Base-by-base conservation (phyloP, 2,888 invertebrate genomes). In the Leptinotarsa haldemani region DNA sequence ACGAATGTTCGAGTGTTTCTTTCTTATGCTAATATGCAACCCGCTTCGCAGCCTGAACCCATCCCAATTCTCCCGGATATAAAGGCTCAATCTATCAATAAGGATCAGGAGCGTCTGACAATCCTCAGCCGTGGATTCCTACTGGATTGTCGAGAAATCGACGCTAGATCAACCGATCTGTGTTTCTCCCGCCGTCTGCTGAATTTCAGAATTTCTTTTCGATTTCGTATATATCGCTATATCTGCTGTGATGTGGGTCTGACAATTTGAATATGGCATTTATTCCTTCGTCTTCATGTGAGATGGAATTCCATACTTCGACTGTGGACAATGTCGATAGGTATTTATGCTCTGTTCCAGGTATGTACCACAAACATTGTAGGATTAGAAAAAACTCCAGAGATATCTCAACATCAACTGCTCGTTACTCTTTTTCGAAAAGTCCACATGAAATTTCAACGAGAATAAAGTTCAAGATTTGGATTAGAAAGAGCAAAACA, bases 1-100 rank as follows among this genome's bases (percentile, higher is more conserved):
- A 74, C 78, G 81, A 77, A 76, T 64, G 50, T 63, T 63, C 25
- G 63, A 63, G 70, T 72, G 81, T 78, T 80, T 78, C 77, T 81
- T 82, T 81, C 81, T 80, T 76, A 82, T 82, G 82, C 80, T 81
- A 82, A 81, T 83, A 80, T 81, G 81, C 83, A 78, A 82, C 82
- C 82, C 80, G 77, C 72, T 74, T 71, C 73, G 72, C 72, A 75
- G 74, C 76, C 73, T 74, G 73, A 74, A 76, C 67, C 58, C 70
- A 40, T 52, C 47, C 61, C 64, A 64, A 65, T 65, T 64, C 68
- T 47, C 15, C n/a, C 61, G 70, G 58, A 56, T 48, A 53, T 30
- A 64, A 64, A 77, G 78, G 81, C 81, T 82, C 85, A 82, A 85
- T 85, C 85, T 84, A 85, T 85, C 85, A 85, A 85, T 85, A 84